Evolutionary conservation across 2,797 vertebrate species (phyloP), one percentile per base, ranked within the genome.

Genomic region (Cossypha dichroa): DNA sequence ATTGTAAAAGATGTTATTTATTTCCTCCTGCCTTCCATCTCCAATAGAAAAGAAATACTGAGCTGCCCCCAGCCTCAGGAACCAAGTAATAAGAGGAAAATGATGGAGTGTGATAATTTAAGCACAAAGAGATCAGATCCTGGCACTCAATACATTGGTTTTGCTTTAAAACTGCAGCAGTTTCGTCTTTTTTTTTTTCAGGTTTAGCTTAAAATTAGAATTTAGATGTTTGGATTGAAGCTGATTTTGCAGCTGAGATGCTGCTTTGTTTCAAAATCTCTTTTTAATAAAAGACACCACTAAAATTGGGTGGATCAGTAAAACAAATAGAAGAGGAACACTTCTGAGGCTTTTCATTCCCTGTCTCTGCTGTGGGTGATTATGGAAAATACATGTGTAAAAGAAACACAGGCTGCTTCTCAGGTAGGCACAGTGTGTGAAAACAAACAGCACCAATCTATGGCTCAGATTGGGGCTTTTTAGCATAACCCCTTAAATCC

Each of bases 1-100:
- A 86, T 55, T 89, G 74, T 82, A 91, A 85, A 89, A 89, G 70
- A 79, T 77, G 68, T 31, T 86, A 56, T 95, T 93, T 93, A 56
- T 84, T 90, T 90, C 51, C 66, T 81, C 26, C 15, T 84, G 66
- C 54, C 56, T 86, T 68, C 49, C 15, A 90, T 58, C n/a, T 88
- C 69, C 41, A 68, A 54, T 10, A 79, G 55, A 78, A 55, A 62
- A 76, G 43, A 86, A 90, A 83, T 31, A 64, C 18, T 70, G 72
- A 90, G 72, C 77, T 74, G 31, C 11, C n/a, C 41, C 19, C 87
- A 88, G 62, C 26, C 36, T 90, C 60, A 51, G 45, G 38, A 83
- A 64, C 3, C 34, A 49, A 56, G 40, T 10, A 78, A 55, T 29
- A 68, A 54, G 48, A 83, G 55, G 28, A 54, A 90, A 93, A 74